Base-by-base conservation (phyloP, 2,888 invertebrate genomes). In the Amphipoea oculea region DNA sequence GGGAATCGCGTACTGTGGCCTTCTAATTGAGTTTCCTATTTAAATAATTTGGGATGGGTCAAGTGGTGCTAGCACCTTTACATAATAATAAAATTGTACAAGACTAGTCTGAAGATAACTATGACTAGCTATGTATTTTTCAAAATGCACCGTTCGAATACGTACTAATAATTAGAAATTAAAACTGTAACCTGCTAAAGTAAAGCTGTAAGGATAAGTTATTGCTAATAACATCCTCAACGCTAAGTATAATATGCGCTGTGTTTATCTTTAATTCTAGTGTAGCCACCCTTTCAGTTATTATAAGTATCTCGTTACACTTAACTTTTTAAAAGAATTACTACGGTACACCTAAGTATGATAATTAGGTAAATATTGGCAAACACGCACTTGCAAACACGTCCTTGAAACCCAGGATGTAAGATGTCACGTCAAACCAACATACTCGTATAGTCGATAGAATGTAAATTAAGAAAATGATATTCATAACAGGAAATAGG, bases 401-500 rank as follows among this genome's bases (percentile, higher is more conserved):
- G 78, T 86, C 87, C 88, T 89, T 88, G 86, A 76, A 69, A 81
- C 73, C 45, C 73, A 85, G 80, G 83, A 86, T 89, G 79, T 89
- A 51, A 81, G 77, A 79, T 85, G 91, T 90, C 88, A 87, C 78
- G 85, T 89, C 84, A 83, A 82, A 73, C 72, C 45, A 82, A 85
- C 73, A 78, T n/a, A n/a, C n/a, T n/a, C n/a, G n/a, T n/a, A n/a
- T 78, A 71, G 23, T 78, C 72, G 76, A 82, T 79, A 81, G 79
- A 77, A 83, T 84, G 60, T 78, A 68, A 82, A 73, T 71, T 48
- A 76, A 68, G 73, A 81, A 88, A 89, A 93, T 92, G 90, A 91
- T 93, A 93, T 94, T 93, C 93, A 93, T 93, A 94, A 94, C 94
- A 94, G 93, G 94, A 94, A 93, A 94, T 94, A 93, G 91, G 92